These are phyloP conservation scores for Agonopterix subpropinquella DNA, from an alignment of 2,888 invertebrate species.

Conservation along the genomic window DNA sequence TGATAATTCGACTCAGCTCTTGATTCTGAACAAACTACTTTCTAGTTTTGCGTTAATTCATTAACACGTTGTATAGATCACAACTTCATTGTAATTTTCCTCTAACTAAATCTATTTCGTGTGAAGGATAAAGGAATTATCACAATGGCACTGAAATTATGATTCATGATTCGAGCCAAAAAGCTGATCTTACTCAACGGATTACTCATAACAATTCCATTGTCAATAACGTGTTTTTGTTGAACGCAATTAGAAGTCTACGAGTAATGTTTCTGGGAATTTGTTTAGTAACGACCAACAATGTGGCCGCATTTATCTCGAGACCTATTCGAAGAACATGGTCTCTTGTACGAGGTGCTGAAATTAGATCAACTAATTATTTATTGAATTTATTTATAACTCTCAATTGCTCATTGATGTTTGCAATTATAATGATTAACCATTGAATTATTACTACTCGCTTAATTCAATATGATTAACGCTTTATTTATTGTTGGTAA, in stretches of 20 bases:
- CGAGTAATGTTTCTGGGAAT: conserved; percentile 31
- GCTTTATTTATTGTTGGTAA: no score
- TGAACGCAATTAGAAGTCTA: conserved; percentile 50
- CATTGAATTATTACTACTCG: no score
- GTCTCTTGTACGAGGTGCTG: background rate
- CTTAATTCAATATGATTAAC: no score
- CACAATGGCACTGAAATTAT: conserved; percentile 16
- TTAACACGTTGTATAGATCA: no score
- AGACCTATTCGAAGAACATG: background rate
- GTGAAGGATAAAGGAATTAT: background rate
- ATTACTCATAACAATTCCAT: conserved; percentile 57
- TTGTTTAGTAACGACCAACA: conserved; percentile 16
- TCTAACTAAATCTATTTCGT: background rate
- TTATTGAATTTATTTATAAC: background rate
- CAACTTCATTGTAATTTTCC: background rate
- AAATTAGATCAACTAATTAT: background rate
- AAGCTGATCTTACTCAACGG: conserved; percentile 47
- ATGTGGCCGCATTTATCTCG: conserved; percentile 11
- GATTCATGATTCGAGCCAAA: conserved; percentile 41
- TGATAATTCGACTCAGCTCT: no score
- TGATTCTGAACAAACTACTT: no score
- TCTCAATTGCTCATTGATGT: background rate
- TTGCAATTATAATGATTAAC: no score
- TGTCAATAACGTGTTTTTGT: conserved; percentile 56
- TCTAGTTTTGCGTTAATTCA: no score